A percentile compares a stretch with the other conserved stretches of the same genome.
phyloP scores from a whole-genome alignment of 2,888 invertebrate genomes.

The Allophyes oxyacanthae region DNA sequence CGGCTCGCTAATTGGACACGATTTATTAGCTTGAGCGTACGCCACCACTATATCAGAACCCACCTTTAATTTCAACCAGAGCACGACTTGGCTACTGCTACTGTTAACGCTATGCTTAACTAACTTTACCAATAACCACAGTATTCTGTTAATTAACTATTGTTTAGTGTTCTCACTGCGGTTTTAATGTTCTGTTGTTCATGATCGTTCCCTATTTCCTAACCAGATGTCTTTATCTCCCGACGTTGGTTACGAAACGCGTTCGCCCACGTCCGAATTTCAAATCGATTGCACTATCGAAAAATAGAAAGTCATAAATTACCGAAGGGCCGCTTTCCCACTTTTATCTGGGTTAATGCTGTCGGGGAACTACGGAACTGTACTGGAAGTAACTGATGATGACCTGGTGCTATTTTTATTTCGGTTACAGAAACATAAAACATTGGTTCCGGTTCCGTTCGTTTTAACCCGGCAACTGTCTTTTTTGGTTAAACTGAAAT shows the following conservation, averaged over 20 bases:
- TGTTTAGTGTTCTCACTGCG: constrained; percentile 31
- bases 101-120: constrained; percentile 18
- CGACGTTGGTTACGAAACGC: constrained; percentile 69
- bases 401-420: constrained; percentile 47
- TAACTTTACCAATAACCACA: constrained; percentile 29
- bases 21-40: constrained; percentile 77
- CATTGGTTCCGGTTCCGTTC: constrained; percentile 47
- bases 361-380: constrained; percentile 59
- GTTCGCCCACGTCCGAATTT: constrained; percentile 84
- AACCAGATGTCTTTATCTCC: constrained; percentile 58
- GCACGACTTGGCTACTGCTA: constrained; percentile 17
- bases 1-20: constrained; percentile 83
- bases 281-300: constrained; percentile 81
- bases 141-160: constrained; percentile 52
- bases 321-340: constrained; percentile 83
- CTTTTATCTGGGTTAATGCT: constrained; percentile 79
- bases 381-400: constrained; percentile 54
- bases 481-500: not conserved
- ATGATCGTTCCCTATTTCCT: constrained; percentile 44
- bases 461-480: not conserved
- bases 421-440: constrained; percentile 36
- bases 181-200: constrained; percentile 34
- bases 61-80: constrained; percentile 50
- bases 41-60: constrained; percentile 49
- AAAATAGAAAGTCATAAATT: constrained; percentile 88